Evolutionary conservation across 1,140 invertebrate genomes (phyloP).

Genomic region (Ceratina australensis): DNA sequence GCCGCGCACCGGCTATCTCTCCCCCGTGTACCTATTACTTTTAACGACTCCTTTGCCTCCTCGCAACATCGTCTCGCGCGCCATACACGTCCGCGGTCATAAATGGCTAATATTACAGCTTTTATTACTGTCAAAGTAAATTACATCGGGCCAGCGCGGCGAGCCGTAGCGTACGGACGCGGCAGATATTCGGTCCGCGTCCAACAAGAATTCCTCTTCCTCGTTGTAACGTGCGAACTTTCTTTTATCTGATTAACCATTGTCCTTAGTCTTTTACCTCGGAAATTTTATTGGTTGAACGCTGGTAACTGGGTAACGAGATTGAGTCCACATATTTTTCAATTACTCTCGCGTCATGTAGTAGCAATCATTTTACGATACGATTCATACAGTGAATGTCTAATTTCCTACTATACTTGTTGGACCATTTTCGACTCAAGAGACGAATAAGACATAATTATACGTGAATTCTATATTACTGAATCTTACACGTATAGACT

Average conservation of each 20-base stretch:
- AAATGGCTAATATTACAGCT: constrained; percentile 49
- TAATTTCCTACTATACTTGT: too few relatives aligned
- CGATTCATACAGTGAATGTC: too few relatives aligned
- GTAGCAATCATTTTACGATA: too few relatives aligned
- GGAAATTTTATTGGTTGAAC: too few relatives aligned
- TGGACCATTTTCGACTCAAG: too few relatives aligned
- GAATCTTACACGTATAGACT: background rate
- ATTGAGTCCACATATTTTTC: too few relatives aligned
- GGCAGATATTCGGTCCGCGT: constrained; percentile 5
- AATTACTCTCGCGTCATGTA: too few relatives aligned
- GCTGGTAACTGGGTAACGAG: too few relatives aligned
- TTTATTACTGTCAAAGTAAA: constrained; percentile 54
- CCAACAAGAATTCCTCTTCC: background rate
- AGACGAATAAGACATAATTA: too few relatives aligned
- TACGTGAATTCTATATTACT: background rate
- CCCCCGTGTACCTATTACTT: constrained; percentile 47
- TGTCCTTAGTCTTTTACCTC: too few relatives aligned
- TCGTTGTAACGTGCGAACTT: background rate
- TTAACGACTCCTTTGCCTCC: constrained; percentile 47
- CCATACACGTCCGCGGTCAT: constrained; percentile 34
- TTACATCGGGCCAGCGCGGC: constrained; percentile 11
- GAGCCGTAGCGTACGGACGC: background rate
- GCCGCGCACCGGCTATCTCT: constrained; percentile 24
- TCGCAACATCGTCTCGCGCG: constrained; percentile 21
- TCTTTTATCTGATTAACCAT: background rate